Evolutionary conservation across 2,797 vertebrate genomes (phyloP).

Genomic region (Poeciliopsis paucimaculata): DNA sequence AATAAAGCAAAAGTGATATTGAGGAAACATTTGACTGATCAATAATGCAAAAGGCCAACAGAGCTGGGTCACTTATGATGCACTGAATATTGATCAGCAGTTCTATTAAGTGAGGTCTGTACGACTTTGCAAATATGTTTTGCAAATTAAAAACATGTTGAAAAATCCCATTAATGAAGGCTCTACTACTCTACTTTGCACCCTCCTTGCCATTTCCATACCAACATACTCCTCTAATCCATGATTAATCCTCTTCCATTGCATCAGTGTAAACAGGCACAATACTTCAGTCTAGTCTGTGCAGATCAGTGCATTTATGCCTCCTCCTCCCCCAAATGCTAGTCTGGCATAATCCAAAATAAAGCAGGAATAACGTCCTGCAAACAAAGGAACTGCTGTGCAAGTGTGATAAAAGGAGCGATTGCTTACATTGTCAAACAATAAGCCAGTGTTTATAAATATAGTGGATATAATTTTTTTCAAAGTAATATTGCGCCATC

Average conservation of each 20-base stretch:
- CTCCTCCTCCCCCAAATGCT: slow-evolving; percentile 55
- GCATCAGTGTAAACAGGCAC: slow-evolving; percentile 66
- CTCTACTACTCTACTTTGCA: slow-evolving; percentile 22
- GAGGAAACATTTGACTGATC: background rate
- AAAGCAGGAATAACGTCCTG: slow-evolving; percentile 51
- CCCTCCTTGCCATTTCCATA: slow-evolving; percentile 36
- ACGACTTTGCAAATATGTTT: background rate
- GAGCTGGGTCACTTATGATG: slow-evolving; percentile 12
- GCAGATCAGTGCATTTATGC: slow-evolving; percentile 51
- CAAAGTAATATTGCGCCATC: background rate
- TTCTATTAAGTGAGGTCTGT: background rate
- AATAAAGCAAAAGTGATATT: background rate
- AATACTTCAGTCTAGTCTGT: slow-evolving; percentile 58
- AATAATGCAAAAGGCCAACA: background rate
- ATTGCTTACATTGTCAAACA: background rate
- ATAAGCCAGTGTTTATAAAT: background rate
- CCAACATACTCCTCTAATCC: slow-evolving; percentile 58
- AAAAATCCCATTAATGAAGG: background rate
- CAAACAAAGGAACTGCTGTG: slow-evolving; percentile 40
- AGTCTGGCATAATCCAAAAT: slow-evolving; percentile 66
- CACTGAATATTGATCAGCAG: slow-evolving; percentile 18
- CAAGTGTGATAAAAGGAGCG: slow-evolving; percentile 6
- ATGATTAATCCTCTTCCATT: slow-evolving; percentile 66
- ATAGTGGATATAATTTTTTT: background rate
- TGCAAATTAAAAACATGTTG: background rate